Conservation (phyloP, 1,140 invertebrate genomes). For the Littorina saxatilis region DNA sequence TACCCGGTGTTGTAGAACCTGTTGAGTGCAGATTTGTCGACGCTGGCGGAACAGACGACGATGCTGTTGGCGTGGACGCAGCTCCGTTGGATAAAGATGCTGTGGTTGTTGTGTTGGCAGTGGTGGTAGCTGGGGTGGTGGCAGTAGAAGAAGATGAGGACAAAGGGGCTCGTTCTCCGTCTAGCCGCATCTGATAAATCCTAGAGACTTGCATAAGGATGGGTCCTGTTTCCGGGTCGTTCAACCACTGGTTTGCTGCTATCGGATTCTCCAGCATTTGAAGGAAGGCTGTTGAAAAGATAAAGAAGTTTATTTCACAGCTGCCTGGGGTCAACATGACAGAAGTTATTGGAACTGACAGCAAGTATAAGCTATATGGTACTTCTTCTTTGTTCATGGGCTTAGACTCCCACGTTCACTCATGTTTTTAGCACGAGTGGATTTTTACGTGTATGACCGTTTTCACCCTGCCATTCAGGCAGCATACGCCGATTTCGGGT, state of each 20-base stretch:
- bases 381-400: too few species aligned
- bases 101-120: not conserved
- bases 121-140: not conserved
- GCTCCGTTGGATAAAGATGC: not conserved
- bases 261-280: slow-evolving; percentile 81
- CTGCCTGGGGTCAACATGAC: too few species aligned
- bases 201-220: slow-evolving; percentile 81
- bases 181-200: slow-evolving; percentile 78
- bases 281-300: slow-evolving; percentile 79
- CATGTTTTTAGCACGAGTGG: too few species aligned
- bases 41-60: not conserved
- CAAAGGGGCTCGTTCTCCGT: not conserved
- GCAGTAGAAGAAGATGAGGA: not conserved
- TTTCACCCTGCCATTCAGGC: too few species aligned
- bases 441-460: too few species aligned
- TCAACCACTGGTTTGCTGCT: slow-evolving; percentile 80
- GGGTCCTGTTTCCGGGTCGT: slow-evolving; percentile 81
- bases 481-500: too few species aligned
- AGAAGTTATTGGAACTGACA: too few species aligned
- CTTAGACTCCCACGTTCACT: too few species aligned
- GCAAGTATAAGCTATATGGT: too few species aligned
- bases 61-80: not conserved
- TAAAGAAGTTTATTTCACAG: too few species aligned
- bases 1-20: not conserved
- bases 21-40: not conserved